phyloP scores from a whole-genome alignment of 2,888 invertebrate species.

The Drosophila heteroneura region DNA sequence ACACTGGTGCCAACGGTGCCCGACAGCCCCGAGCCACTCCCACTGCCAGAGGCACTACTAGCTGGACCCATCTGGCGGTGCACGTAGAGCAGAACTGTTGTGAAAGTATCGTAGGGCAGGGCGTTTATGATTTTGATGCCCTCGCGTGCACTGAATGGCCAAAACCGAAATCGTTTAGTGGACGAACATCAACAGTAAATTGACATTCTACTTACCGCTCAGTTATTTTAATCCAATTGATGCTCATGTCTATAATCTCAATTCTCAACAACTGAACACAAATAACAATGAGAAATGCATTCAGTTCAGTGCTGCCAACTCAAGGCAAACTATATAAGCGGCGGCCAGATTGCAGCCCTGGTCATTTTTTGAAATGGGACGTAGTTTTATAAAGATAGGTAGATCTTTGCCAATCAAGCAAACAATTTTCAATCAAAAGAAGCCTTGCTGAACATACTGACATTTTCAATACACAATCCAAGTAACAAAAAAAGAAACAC shows the following conservation, averaged over 20 bases:
- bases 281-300: background rate
- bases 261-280: constrained; percentile 2
- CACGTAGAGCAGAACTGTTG: constrained; percentile 84
- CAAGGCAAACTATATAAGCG: background rate
- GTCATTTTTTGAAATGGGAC: background rate
- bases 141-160: constrained; percentile 82
- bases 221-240: constrained; percentile 69
- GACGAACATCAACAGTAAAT: background rate
- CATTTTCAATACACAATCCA: background rate
- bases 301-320: constrained; percentile 2
- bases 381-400: background rate
- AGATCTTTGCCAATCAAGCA: too few species aligned
- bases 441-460: background rate
- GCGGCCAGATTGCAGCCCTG: constrained; percentile 2
- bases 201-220: constrained; percentile 46
- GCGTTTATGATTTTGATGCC: constrained; percentile 85
- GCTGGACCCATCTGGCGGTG: constrained; percentile 84
- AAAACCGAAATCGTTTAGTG: background rate
- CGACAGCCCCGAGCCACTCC: constrained; percentile 6
- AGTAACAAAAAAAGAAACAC: background rate
- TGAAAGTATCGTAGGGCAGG: constrained; percentile 83
- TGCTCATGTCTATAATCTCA: constrained; percentile 51
- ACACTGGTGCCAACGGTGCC: constrained; percentile 61
- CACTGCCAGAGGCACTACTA: constrained; percentile 14
- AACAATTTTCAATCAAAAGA: background rate